Conservation (phyloP, 1,140 invertebrate genomes). For the Chymomyza costata region DNA sequence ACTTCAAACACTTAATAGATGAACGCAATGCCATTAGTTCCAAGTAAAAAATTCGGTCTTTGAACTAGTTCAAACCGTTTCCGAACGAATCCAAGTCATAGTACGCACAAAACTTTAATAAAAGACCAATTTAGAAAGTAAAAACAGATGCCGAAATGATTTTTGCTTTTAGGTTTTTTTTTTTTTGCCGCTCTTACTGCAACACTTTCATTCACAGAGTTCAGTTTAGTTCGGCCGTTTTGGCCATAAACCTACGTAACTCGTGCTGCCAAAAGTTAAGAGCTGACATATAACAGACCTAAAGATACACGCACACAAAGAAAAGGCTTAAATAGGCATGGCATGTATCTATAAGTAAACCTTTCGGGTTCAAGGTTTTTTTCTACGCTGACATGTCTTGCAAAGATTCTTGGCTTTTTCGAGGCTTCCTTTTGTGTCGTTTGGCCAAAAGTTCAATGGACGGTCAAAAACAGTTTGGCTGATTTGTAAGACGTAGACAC, state of each 20-base stretch:
- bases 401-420: slow-evolving; percentile 15
- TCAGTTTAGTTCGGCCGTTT: too few relatives aligned
- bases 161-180: slow-evolving; percentile 32
- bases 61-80: too few relatives aligned
- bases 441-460: slow-evolving; percentile 38
- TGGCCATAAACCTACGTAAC: too few relatives aligned
- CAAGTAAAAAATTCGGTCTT: too few relatives aligned
- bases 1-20: too few relatives aligned
- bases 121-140: slow-evolving; percentile 71
- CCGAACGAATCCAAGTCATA: too few relatives aligned
- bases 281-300: too few relatives aligned
- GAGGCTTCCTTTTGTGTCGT: slow-evolving; percentile 31
- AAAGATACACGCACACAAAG: too few relatives aligned
- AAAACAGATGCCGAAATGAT: slow-evolving; percentile 63
- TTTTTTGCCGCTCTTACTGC: slow-evolving; percentile 17
- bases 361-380: slow-evolving; percentile 59
- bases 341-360: slow-evolving; percentile 12
- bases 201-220: slow-evolving; percentile 60
- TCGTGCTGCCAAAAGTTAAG: too few relatives aligned
- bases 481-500: too few relatives aligned
- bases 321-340: slow-evolving; percentile 6
- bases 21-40: too few relatives aligned
- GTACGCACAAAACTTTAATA: too few relatives aligned
- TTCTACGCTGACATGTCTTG: slow-evolving; percentile 11
- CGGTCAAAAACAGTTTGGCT: slow-evolving; percentile 4